A percentile compares a stretch with the other conserved stretches of the same genome.
These are phyloP conservation scores for Limosa lapponica DNA, from an alignment of 2,797 vertebrate species.

Conservation along the genomic window DNA sequence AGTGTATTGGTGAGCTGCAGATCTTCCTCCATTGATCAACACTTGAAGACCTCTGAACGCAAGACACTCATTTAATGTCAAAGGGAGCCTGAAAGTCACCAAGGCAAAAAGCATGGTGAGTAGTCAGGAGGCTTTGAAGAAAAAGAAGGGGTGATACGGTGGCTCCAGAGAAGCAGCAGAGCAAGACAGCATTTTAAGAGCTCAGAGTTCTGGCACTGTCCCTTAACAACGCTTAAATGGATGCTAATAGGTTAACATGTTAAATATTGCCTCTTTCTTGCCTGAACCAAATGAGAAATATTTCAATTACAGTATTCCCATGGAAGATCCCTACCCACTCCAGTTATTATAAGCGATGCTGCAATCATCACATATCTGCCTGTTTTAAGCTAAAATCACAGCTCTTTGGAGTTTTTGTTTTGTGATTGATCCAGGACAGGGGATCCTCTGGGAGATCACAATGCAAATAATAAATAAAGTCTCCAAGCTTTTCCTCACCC, in stretches of 20 bases:
- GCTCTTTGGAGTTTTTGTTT: not conserved
- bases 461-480: not conserved
- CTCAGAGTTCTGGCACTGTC: not conserved
- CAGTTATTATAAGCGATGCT: not conserved
- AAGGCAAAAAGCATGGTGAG: not conserved
- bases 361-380: not conserved
- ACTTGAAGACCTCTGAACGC: not conserved
- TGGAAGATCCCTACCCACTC: not conserved
- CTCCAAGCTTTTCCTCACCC: not conserved
- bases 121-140: not conserved
- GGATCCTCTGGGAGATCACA: not conserved
- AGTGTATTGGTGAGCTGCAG: not conserved
- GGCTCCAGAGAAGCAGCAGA: not conserved
- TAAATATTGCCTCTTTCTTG: constrained; percentile 28
- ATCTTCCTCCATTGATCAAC: not conserved
- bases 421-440: not conserved
- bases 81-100: not conserved
- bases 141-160: not conserved
- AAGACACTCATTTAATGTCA: not conserved
- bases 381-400: not conserved
- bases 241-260: constrained; percentile 25
- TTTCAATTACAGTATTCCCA: constrained; percentile 38
- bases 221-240: not conserved
- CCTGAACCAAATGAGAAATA: constrained; percentile 3
- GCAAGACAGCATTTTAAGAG: constrained; percentile 1